Evolutionary conservation across 2,113 vertebrate genomes (phyloP), one percentile per base, ranked within the genome.

Genomic region (Catharus fuscescens): DNA sequence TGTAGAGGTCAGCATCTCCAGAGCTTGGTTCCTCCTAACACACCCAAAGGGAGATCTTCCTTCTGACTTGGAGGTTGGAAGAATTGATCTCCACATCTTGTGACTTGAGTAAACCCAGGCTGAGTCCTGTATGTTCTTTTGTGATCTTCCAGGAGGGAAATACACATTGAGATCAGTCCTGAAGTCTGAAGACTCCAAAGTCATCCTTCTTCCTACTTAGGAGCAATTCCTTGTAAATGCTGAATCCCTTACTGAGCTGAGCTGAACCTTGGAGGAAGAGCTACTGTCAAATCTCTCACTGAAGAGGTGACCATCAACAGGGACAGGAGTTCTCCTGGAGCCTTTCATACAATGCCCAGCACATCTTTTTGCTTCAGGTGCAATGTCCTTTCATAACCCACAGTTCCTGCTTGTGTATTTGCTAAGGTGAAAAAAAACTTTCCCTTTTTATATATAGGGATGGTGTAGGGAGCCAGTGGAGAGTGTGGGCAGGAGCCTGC

Each of bases 381-480:
- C 18, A 34, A 32, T 18, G 5, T 53, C 31, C 60, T 74, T 57
- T 84, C 48, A 45, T 56, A 88, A 79, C 56, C 52, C 57, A 62
- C 18, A 5, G 0, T 19, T 84, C n/a, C 73, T 10, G 0, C 32
- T 50, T 36, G 34, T 34, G 14, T 57, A 61, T 80, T 91, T 78
- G 28, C 84, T 53, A 48, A 62, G 32, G 29, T 47, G 74, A 20
- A 48, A 60, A 64, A 92, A 32, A 0, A 12, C 29, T 54, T 64
- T 65, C 42, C 56, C 32, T 23, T 45, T 94, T 94, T 70, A 53
- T 59, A 36, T 48, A 45, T 10, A 87, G 81, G 4, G 36, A 32
- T 40, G 69, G 42, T 72, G 34, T 2, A 2, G 45, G 70, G 45
- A 79, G 61, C 7, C 4, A 1, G 54, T 9, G 0, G 0, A 50